Evolutionary conservation across 1,140 invertebrate genomes (phyloP).

Genomic region (Drosophila melanogaster): Release_6_plus_ISO1_MT NT_033777.3:21694501-21695000

Average conservation of each 20-base stretch:
- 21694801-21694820: constrained; percentile 29
- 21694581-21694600: constrained; percentile 43
- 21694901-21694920: constrained; percentile 70
- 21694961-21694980: constrained; percentile 40
- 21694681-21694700: too few relatives aligned
- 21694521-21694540: constrained; percentile 63
- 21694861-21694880: constrained; percentile 67
- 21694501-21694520: constrained; percentile 82
- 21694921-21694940: constrained; percentile 47
- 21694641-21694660: constrained; percentile 78
- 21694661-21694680: constrained; percentile 35
- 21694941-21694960: constrained; percentile 14
- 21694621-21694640: constrained; percentile 74
- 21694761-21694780: constrained; percentile 60
- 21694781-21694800: constrained; percentile 64
- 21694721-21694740: constrained; percentile 59
- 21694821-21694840: constrained; percentile 43
- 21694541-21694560: constrained; percentile 12
- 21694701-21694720: neutral
- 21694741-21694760: constrained; percentile 29
- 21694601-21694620: constrained; percentile 76
- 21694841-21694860: constrained; percentile 68
- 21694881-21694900: constrained; percentile 83
- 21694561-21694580: too few relatives aligned
- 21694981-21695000: constrained; percentile 69